Conservation (phyloP, 2,888 invertebrate genomes). For the Nineta flava region DNA sequence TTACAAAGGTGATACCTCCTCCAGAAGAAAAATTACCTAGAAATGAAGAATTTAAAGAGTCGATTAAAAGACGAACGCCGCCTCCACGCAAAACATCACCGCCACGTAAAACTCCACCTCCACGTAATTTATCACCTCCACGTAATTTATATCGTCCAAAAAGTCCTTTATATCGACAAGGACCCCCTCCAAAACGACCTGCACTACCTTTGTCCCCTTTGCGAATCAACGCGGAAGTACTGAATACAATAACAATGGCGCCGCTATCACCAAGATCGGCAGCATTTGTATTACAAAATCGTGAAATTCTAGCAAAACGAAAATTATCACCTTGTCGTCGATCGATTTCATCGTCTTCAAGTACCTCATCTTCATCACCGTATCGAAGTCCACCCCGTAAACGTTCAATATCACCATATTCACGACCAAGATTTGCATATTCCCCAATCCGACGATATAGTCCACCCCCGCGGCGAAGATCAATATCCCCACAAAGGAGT, state of each 20-base stretch:
- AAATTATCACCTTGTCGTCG: constrained; percentile 21
- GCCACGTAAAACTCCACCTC: neutral
- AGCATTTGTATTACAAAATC: constrained; percentile 27
- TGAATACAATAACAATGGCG: constrained; percentile 20
- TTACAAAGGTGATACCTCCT: neutral
- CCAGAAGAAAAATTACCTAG: neutral
- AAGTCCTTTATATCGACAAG: neutral
- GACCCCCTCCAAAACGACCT: neutral
- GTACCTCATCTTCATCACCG: constrained; percentile 17
- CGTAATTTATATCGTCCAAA: neutral
- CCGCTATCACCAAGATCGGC: constrained; percentile 28
- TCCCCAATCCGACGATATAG: constrained; percentile 14
- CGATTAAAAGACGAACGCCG: neutral
- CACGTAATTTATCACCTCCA: neutral
- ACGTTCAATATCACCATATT: constrained; percentile 14
- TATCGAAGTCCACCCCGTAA: constrained; percentile 17
- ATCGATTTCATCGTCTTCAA: constrained; percentile 26
- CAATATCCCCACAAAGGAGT: constrained; percentile 9
- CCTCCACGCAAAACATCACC: neutral
- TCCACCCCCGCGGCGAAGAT: constrained; percentile 10
- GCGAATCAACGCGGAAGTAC: constrained; percentile 20
- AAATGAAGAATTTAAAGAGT: neutral
- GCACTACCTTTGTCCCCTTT: constrained; percentile 19
- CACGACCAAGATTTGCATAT: constrained; percentile 16
- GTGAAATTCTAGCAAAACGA: constrained; percentile 27